Evolutionary conservation across 2,888 invertebrate genomes (phyloP).

Genomic region (Ochropacha duplaris): DNA sequence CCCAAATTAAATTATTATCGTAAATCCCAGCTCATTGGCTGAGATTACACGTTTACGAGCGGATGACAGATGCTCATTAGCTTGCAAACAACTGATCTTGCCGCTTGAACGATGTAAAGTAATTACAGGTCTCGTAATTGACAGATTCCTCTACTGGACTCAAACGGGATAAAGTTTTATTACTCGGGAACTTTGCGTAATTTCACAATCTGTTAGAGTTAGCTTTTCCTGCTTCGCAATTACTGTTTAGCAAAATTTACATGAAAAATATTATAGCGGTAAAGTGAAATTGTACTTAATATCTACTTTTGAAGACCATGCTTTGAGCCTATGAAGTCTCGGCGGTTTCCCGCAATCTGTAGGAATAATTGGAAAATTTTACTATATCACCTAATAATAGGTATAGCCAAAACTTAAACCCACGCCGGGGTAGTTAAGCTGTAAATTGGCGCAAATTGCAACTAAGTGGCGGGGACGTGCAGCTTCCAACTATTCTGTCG

Average conservation of each 20-base stretch:
- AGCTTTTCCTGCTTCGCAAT: constrained; percentile 8
- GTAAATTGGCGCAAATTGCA: constrained; percentile 64
- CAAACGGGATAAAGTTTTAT: constrained; percentile 25
- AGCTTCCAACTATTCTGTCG: constrained; percentile 51
- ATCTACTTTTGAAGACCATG: no score
- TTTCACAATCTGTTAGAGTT: constrained; percentile 21
- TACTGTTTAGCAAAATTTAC: constrained; percentile 32
- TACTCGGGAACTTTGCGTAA: constrained; percentile 22
- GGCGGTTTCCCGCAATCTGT: no score
- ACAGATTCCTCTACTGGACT: constrained; percentile 22
- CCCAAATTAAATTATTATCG: constrained; percentile 53
- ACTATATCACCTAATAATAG: neutral
- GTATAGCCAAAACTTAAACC: neutral
- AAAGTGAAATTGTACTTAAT: no score
- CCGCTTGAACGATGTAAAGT: constrained; percentile 24
- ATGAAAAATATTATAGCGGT: constrained; percentile 6
- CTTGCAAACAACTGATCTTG: constrained; percentile 35
- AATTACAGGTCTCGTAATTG: constrained; percentile 38
- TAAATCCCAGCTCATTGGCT: constrained; percentile 40
- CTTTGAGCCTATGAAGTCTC: no score
- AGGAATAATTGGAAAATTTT: neutral
- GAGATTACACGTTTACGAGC: constrained; percentile 36
- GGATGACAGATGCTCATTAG: constrained; percentile 35
- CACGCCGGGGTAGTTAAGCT: constrained; percentile 23
- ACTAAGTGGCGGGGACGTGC: constrained; percentile 55